Evolutionary conservation across 2,113 vertebrate genomes (phyloP), one percentile per base, ranked within the genome.

Genomic region (Pampusana beccarii): DNA sequence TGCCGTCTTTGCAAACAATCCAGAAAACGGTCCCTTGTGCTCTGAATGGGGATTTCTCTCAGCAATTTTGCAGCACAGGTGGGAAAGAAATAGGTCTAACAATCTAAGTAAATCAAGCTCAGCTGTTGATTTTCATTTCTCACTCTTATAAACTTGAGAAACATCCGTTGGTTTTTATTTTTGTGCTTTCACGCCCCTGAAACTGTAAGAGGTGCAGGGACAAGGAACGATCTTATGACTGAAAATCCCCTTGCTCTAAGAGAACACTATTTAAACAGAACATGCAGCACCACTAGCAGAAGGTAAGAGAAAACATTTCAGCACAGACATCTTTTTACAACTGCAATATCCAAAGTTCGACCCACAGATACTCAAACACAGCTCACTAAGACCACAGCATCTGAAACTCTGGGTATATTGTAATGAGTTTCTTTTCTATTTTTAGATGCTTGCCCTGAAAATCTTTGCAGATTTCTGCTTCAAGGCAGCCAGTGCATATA

Each of bases 241-340:
- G 10, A 17, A 65, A 38, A 2, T 4, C 8, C 6, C 33, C 44
- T 23, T 16, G 14, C 13, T 75, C 31, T 19, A 11, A 25, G 51
- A 28, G 40, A 80, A 23, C 18, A 1, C 24, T 21, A 0, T 36
- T 64, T 34, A 11, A 7, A 19, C 8, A 13, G 28, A 42, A 24
- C 21, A 10, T 1, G 11, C 0, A 2, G 16, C 11, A n/a, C 31
- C 7, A 4, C 0, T 0, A 33, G 44, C 38, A 26, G 17, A 16
- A 65, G 24, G 24, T 13, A 62, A 21, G 60, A 50, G 46, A 31
- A 75, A 67, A 46, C 2, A 3, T 19, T 64, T 44, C 5, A 5
- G 9, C 10, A 1, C 23, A 15, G 44, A 14, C 46, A 13, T 9
- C 26, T 65, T 33, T 31, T 24, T 12, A 10, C 50, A 26, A 13